Conservation (phyloP, 2,797 vertebrate species). For the Neomorphus geoffroyi region DNA sequence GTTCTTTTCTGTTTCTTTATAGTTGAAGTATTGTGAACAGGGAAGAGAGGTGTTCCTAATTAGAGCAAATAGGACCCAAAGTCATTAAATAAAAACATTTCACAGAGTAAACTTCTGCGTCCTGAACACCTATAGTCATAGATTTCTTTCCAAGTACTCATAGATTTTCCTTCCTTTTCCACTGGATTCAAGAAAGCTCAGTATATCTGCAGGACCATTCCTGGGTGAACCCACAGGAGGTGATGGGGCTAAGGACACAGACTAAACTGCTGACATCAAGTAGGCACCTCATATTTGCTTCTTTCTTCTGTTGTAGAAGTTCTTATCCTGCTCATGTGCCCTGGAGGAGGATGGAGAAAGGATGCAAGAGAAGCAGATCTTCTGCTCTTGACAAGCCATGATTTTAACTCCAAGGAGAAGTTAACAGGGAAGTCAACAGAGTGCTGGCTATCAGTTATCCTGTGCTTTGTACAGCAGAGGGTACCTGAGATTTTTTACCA, state of each 20-base stretch:
- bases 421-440: background rate
- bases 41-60: rapidly evolving
- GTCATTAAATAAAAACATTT: background rate
- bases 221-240: background rate
- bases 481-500: background rate
- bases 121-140: background rate
- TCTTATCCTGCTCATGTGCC: background rate
- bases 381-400: background rate
- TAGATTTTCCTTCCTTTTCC: too few species aligned
- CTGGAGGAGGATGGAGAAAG: background rate
- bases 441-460: background rate
- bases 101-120: background rate
- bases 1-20: background rate
- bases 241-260: background rate
- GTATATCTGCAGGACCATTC: background rate
- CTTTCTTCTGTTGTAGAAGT: background rate
- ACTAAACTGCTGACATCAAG: background rate
- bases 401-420: background rate
- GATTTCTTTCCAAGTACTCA: background rate
- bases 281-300: background rate
- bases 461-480: background rate
- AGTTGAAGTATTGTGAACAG: background rate
- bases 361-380: background rate
- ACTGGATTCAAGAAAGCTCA: background rate
- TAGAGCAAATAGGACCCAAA: background rate